Base-by-base conservation (phyloP, 2,797 vertebrate species). In the Sebastes taczanowskii region DNA sequence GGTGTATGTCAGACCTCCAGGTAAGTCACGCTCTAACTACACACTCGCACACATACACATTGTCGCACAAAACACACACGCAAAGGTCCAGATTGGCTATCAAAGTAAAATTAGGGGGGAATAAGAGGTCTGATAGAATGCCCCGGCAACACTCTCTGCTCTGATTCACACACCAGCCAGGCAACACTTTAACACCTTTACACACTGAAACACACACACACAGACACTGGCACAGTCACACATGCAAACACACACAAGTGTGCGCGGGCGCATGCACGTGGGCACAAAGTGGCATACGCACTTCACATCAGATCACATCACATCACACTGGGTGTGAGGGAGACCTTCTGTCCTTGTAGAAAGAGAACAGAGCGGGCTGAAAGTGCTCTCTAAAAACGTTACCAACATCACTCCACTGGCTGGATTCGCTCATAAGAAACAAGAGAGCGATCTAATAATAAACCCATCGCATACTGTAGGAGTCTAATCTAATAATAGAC, bases 1-100 rank as follows among this genome's bases (percentile, higher is more conserved):
- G 93, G 95, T 96, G 90, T 96, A 95, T 77, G 95, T 96, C 83
- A 95, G 95, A 94, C 95, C 95, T 91, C 94, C 95, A 92, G 94
- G 95, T 96, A 93, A 95, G 95, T 93, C 91, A 91, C 34, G 74
- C 89, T 93, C 79, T 77, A 46, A 79, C 90, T 85, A 76, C 84
- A 89, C 82, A 81, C 53, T 32, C 62, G 30, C 82, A 61, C 72
- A 23, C 71, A 22, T 70, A 59, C 58, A 70, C 38, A 3, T 42
- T 42, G 38, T 42, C 38, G 38, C 38, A 6, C 38, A 42, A 34
- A 38, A 16, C 72, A 68, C 71, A 46, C 25, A 49, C 32, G 27
- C 69, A 52, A 32, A 77, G 69, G 83, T 84, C 91, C 90, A 93
- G 91, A 94, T 93, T 93, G 91, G 85, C 91, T 91, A 93, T 92